These are phyloP conservation scores for Drosophila simulans DNA, from an alignment of 1,140 invertebrate species.

Conservation along the genomic window DNA sequence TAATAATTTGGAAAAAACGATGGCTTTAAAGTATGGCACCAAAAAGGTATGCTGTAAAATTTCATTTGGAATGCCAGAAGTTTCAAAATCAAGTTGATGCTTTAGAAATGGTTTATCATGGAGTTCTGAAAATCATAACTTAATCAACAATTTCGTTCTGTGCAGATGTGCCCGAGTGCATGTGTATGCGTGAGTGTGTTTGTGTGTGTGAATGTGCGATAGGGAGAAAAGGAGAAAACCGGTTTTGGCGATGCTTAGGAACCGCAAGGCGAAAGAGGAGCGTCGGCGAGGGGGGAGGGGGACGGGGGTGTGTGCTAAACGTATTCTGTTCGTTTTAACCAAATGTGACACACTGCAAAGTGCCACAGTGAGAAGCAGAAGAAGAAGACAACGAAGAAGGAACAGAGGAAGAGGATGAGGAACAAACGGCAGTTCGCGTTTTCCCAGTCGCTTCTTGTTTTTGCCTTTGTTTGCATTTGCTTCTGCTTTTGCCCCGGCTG, in stretches of 20 bases:
- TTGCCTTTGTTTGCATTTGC: conserved; percentile 48
- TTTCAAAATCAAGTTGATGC: too few species aligned
- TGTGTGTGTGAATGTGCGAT: conserved; percentile 41
- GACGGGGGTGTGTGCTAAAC: conserved; percentile 7
- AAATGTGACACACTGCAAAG: conserved; percentile 59
- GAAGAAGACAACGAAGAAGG: conserved; percentile 1
- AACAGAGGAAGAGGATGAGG: neutral
- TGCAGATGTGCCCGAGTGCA: conserved; percentile 2
- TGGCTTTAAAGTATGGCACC: too few species aligned
- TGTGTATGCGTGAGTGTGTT: neutral
- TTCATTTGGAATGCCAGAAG: too few species aligned
- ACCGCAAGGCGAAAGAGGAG: conserved; percentile 39
- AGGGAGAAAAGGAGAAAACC: conserved; percentile 56
- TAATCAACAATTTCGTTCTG: conserved; percentile 12
- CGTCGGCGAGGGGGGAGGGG: conserved; percentile 2
- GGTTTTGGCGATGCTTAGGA: conserved; percentile 76
- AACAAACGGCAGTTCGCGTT: conserved; percentile 33
- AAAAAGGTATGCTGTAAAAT: too few species aligned
- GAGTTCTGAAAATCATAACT: neutral
- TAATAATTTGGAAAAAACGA: too few species aligned
- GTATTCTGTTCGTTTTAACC: conserved; percentile 52
- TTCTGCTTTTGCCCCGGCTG: conserved; percentile 11
- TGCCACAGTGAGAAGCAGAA: conserved; percentile 10
- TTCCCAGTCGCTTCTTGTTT: conserved; percentile 9
- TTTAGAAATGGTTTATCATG: neutral